Conservation (phyloP, 2,113 vertebrate genomes). For the Tylochromis polylepis region DNA sequence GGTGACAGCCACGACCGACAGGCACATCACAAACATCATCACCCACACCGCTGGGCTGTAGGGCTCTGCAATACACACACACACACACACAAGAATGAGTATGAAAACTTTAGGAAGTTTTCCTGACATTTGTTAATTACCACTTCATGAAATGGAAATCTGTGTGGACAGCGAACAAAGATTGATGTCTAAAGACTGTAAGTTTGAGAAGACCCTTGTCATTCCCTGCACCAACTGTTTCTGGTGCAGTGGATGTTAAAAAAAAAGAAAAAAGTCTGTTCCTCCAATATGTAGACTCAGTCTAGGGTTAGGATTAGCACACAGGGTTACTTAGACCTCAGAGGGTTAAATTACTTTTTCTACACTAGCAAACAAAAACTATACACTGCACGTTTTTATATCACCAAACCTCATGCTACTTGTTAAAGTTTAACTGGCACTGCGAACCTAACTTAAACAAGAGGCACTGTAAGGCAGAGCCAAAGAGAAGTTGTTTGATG, state of each 20-base stretch:
- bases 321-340: rapidly evolving
- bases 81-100: background rate
- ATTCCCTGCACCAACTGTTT: background rate
- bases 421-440: background rate
- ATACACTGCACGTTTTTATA: background rate
- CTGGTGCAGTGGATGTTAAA: background rate
- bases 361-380: background rate
- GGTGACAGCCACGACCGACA: slow-evolving; percentile 91
- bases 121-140: background rate
- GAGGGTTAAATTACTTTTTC: background rate
- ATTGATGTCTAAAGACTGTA: background rate
- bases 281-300: background rate
- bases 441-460: rapidly evolving
- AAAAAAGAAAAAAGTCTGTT: background rate
- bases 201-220: background rate
- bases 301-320: rapidly evolving
- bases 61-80: slow-evolving; percentile 74
- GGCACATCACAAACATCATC: slow-evolving; percentile 98
- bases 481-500: background rate
- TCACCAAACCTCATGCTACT: no score
- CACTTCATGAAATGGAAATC: background rate
- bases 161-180: background rate
- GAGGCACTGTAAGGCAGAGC: background rate
- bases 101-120: background rate
- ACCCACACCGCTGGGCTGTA: slow-evolving; percentile 95